Percentiles rank a stretch among this genome's conserved stretches.
Conservation (phyloP, 2,113 vertebrate genomes). For the Megalops atlanticus region DNA sequence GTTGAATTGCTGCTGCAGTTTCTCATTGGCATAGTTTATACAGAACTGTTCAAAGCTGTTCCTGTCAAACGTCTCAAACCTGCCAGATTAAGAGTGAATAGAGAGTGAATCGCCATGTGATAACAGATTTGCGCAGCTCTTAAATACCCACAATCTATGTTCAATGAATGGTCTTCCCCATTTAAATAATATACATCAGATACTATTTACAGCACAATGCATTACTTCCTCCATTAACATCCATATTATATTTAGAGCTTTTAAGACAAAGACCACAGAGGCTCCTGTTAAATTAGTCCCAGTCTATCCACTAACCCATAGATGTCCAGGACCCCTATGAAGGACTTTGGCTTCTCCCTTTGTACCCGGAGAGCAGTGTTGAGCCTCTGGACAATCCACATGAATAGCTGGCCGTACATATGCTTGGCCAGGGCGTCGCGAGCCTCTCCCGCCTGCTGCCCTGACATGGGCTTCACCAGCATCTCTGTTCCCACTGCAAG, state of each 20-base stretch:
- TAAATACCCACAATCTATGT: not conserved
- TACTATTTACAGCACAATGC: not conserved
- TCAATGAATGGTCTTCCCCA: too few species aligned
- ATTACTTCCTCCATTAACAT: not conserved
- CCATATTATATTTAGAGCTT: slow-evolving; percentile 5
- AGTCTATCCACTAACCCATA: slow-evolving; percentile 63
- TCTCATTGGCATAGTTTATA: slow-evolving; percentile 81
- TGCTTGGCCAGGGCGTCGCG: slow-evolving; percentile 74
- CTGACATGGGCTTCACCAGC: slow-evolving; percentile 69
- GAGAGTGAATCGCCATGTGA: not conserved
- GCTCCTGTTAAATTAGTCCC: not conserved
- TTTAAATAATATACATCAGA: not conserved
- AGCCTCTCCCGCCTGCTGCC: slow-evolving; percentile 64
- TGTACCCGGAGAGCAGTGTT: slow-evolving; percentile 64
- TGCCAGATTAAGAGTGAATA: slow-evolving; percentile 45
- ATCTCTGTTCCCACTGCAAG: slow-evolving; percentile 70
- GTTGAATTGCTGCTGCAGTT: slow-evolving; percentile 80
- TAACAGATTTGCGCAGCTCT: not conserved
- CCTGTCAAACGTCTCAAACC: slow-evolving; percentile 77
- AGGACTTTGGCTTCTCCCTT: slow-evolving; percentile 50
- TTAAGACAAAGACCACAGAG: too few species aligned
- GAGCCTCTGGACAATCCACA: slow-evolving; percentile 72
- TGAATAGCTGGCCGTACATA: slow-evolving; percentile 69
- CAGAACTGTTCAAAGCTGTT: slow-evolving; percentile 85
- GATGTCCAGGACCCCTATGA: slow-evolving; percentile 76